Conservation (phyloP, 2,797 vertebrate species). For the Arctocebus calabarensis region DNA sequence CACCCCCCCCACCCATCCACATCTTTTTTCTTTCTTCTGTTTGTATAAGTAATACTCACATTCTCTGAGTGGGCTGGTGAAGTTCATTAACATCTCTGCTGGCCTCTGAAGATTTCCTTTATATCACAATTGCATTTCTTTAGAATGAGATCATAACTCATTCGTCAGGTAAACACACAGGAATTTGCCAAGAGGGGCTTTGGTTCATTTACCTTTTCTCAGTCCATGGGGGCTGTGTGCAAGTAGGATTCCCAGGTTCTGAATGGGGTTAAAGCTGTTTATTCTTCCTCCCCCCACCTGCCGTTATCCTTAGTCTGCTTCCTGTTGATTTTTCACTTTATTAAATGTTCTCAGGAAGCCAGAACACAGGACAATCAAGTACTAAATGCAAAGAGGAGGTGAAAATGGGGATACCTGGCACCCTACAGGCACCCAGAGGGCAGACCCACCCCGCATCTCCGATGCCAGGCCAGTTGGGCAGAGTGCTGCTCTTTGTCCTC, state of each 20-base stretch:
- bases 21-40: background rate
- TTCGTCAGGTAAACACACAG: background rate
- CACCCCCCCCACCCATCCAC: background rate
- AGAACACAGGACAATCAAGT: background rate
- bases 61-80: background rate
- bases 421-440: background rate
- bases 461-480: background rate
- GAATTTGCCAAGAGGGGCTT: background rate
- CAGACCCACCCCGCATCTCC: no score
- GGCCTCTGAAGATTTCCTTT: background rate
- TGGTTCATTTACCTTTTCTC: background rate
- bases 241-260: background rate
- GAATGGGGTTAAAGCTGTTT: background rate
- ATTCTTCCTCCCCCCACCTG: background rate
- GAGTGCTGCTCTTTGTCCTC: background rate
- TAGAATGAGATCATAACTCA: background rate
- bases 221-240: background rate
- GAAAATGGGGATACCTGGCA: background rate
- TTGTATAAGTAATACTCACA: background rate
- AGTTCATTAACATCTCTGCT: background rate
- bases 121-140: background rate
- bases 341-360: constrained; percentile 45
- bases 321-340: constrained; percentile 47
- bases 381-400: background rate
- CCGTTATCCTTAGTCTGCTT: background rate